Base-by-base conservation (phyloP, 2,888 invertebrate genomes). In the Pimpla rufipes region DNA sequence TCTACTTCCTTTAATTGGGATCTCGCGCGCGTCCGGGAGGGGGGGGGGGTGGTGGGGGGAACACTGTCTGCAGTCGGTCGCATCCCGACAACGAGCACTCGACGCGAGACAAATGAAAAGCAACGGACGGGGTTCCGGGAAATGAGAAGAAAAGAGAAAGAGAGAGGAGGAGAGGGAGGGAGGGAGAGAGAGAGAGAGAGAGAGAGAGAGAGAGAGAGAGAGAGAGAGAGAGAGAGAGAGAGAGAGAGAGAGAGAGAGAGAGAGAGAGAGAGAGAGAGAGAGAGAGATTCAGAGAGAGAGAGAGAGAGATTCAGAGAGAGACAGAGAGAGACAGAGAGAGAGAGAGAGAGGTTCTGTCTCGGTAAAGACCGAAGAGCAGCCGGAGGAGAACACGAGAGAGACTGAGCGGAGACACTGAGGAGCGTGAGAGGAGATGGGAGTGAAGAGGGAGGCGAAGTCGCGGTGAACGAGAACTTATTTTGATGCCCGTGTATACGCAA, bases 1-100 rank as follows among this genome's bases (percentile, higher is more conserved):
- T 90, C 90, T 90, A 88, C 89, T 90, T 85, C 88, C 88, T 90
- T 90, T 90, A 90, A 90, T 90, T 90, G 90, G 90, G 90, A 90
- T 89, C 90, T n/a, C 62, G 37, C 62, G 7, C 29, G n/a, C n/a
- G n/a, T n/a, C n/a, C n/a, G n/a, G n/a, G n/a, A n/a, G n/a, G n/a
- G 29, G 29, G 29, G 3, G 29, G 5, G 2, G 29, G 29, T 2
- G 13, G 47, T 10, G n/a, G n/a, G 5, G 88, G 88, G 16, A 23
- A 57, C 59, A 62, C 88, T 87, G 29, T 29, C 85, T 86, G 85
- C 87, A 87, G 35, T 37, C 35, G 13, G 55, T 18, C 55, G 59
- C 73, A 29, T 18, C 47, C 45, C 71, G 57, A 59, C 62, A 21
- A 73, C 45, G 59, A 59, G 45, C 87, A 88, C 90, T 90, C 90